These are phyloP conservation scores for Agelaius phoeniceus DNA, from an alignment of 2,113 vertebrate genomes.

Conservation along the genomic window DNA sequence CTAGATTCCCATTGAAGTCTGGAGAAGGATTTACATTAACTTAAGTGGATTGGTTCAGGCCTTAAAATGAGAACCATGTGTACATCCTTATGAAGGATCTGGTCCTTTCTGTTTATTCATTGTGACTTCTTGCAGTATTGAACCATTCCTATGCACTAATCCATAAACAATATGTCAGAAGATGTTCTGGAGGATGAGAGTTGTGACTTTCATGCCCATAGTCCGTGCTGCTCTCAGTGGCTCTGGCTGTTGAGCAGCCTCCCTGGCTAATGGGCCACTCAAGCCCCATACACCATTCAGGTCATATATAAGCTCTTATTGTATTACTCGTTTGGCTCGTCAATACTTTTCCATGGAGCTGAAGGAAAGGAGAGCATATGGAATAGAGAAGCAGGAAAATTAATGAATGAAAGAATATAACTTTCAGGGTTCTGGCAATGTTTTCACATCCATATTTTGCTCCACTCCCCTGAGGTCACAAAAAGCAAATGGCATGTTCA, in stretches of 20 bases:
- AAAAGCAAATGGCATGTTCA: slow-evolving; percentile 67
- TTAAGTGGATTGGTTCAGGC: slow-evolving; percentile 43
- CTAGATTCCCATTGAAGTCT: slow-evolving; percentile 48
- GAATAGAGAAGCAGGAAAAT: slow-evolving; percentile 58
- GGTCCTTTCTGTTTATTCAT: slow-evolving; percentile 35
- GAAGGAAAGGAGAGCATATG: slow-evolving; percentile 52
- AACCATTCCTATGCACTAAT: neutral
- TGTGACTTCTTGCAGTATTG: slow-evolving; percentile 8
- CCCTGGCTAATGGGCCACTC: neutral
- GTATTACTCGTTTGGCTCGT: slow-evolving; percentile 55
- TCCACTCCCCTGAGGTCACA: slow-evolving; percentile 55
- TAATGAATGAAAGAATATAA: slow-evolving; percentile 63
- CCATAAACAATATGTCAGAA: neutral
- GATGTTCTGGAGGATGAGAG: neutral
- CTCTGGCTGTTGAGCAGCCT: neutral
- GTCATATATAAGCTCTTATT: slow-evolving; percentile 52
- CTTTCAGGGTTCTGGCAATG: slow-evolving; percentile 60
- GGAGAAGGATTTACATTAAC: slow-evolving; percentile 48
- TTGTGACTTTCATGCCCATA: neutral
- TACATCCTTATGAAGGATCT: slow-evolving; percentile 22
- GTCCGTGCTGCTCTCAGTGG: neutral
- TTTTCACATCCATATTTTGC: slow-evolving; percentile 59
- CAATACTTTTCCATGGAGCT: slow-evolving; percentile 51
- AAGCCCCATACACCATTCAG: neutral
- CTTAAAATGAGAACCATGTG: slow-evolving; percentile 67